Evolutionary conservation across 1,140 invertebrate genomes (phyloP).

Genomic region (Drosophila albomicans): DNA sequence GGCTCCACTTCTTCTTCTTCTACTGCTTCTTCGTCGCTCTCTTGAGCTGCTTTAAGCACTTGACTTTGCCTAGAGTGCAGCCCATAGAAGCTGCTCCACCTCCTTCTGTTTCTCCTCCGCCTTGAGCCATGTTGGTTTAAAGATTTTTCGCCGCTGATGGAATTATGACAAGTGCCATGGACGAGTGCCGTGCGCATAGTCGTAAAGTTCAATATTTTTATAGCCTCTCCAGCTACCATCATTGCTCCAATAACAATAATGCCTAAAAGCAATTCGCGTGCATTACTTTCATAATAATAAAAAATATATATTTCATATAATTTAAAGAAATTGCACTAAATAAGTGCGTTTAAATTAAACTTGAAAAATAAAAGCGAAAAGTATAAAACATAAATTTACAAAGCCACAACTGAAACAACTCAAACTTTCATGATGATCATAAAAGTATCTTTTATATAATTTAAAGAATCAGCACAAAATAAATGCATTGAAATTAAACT

Average conservation of each 20-base stretch:
- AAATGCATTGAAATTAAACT: background rate
- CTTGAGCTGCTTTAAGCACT: slow-evolving; percentile 82
- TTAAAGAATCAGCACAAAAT: no score
- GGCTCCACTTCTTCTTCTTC: slow-evolving; percentile 4
- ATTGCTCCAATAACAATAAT: slow-evolving; percentile 35
- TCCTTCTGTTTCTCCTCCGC: slow-evolving; percentile 15
- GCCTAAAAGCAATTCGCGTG: slow-evolving; percentile 50
- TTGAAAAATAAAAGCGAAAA: no score
- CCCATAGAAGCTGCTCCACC: slow-evolving; percentile 31
- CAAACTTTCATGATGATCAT: slow-evolving; percentile 1
- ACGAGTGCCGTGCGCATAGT: slow-evolving; percentile 66
- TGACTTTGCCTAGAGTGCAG: slow-evolving; percentile 70
- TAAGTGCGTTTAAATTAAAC: background rate
- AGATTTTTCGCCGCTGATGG: slow-evolving; percentile 71
- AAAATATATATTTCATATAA: background rate
- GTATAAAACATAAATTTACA: no score
- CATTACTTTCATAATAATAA: slow-evolving; percentile 12
- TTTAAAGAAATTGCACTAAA: background rate
- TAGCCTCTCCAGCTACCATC: slow-evolving; percentile 36
- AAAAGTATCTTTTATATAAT: background rate
- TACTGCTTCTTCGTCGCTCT: slow-evolving; percentile 43
- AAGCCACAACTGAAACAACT: no score
- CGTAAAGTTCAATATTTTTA: slow-evolving; percentile 81
- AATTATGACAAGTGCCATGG: slow-evolving; percentile 75
- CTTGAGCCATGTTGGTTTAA: slow-evolving; percentile 64